Conservation (phyloP, 2,888 invertebrate genomes). For the Resseliella maxima region DNA sequence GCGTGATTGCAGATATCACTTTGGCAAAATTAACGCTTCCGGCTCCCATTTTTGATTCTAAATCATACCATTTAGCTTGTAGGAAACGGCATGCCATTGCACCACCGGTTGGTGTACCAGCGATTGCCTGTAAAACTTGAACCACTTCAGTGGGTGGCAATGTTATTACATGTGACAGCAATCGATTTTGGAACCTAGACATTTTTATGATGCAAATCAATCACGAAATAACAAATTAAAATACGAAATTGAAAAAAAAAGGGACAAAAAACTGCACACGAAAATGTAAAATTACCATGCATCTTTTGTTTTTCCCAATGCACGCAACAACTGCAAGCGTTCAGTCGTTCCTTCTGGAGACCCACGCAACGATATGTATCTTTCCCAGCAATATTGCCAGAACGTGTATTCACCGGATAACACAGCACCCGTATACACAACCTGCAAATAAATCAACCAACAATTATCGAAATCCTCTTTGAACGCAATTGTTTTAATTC, state of each 20-base stretch:
- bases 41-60: conserved; percentile 66
- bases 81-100: conserved; percentile 68
- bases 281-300: conserved; percentile 64
- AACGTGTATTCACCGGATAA: conserved; percentile 67
- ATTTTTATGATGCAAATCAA: background rate
- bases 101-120: conserved; percentile 67
- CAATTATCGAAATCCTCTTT: background rate
- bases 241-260: too few species aligned
- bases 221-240: conserved; percentile 24
- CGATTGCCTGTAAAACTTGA: conserved; percentile 67
- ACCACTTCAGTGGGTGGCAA: conserved; percentile 67
- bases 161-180: conserved; percentile 67
- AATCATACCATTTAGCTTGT: conserved; percentile 68
- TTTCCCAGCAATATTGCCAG: conserved; percentile 68
- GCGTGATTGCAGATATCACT: conserved; percentile 68
- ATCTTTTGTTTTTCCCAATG: conserved; percentile 67
- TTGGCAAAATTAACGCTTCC: conserved; percentile 67
- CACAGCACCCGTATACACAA: conserved; percentile 68
- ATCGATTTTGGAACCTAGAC: conserved; percentile 65
- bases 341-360: conserved; percentile 66
- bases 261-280: too few species aligned
- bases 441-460: conserved; percentile 61
- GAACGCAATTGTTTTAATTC: background rate
- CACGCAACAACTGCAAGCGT: conserved; percentile 67
- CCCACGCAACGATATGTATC: conserved; percentile 65